Conservation (phyloP, 2,113 vertebrate species). For the Megaceryle torquata region DNA sequence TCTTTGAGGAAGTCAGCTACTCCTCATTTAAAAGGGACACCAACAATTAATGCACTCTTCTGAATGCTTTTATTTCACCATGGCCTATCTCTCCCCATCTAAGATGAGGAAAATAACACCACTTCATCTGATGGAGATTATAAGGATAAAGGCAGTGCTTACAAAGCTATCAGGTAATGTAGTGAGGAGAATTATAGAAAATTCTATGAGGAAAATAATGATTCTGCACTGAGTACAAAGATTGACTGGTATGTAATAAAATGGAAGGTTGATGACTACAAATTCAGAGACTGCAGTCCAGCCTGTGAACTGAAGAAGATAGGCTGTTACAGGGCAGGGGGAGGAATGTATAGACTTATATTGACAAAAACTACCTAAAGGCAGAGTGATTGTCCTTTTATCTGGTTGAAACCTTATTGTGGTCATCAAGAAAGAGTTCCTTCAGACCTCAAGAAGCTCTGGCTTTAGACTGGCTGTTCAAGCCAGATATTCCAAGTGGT, state of each 20-base stretch:
- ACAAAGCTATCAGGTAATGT: background rate
- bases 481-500: background rate
- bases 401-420: background rate
- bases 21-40: background rate
- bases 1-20: slow-evolving; percentile 3
- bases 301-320: background rate
- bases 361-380: background rate
- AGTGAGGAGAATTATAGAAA: background rate
- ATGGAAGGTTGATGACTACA: background rate
- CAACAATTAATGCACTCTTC: slow-evolving; percentile 8
- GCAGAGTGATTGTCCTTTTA: background rate
- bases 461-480: background rate
- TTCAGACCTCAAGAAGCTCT: background rate
- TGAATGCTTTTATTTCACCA: slow-evolving; percentile 22
- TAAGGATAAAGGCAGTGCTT: slow-evolving; percentile 1
- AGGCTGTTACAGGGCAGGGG: background rate
- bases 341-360: background rate
- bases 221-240: background rate
- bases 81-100: background rate
- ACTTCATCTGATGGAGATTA: background rate
- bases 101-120: background rate
- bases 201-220: slow-evolving; percentile 2
- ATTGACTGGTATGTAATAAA: background rate
- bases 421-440: background rate
- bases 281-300: background rate